phyloP scores from a whole-genome alignment of 30 jellyfish, hydroid and myxozoan species.

The Hydractinia echinata region DNA sequence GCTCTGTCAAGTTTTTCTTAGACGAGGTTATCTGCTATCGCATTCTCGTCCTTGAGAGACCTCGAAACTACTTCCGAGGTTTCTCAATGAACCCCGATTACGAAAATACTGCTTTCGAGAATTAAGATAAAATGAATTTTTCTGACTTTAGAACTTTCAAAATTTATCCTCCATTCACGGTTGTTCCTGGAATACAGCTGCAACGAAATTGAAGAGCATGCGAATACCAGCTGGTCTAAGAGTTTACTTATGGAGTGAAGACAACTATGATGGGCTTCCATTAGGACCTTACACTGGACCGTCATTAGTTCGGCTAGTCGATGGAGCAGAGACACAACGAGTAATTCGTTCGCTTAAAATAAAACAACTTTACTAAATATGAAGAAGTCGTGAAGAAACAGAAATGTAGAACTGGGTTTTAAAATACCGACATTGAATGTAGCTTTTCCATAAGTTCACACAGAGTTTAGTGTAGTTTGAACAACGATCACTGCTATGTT shows the following conservation, averaged over 20 bases:
- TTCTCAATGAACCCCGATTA: no score
- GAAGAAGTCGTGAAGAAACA: neutral
- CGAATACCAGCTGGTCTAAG: constrained; percentile 26
- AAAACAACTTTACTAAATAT: neutral
- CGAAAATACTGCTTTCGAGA: no score
- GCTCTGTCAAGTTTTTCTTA: no score
- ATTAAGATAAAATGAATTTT: no score
- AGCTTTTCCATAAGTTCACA: no score
- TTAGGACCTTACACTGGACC: constrained; percentile 34
- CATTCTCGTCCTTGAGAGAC: no score
- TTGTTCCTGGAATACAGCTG: constrained; percentile 21
- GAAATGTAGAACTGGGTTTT: no score
- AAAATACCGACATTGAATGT: no score
- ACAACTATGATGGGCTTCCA: constrained; percentile 9
- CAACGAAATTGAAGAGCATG: constrained; percentile 27
- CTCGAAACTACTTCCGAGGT: no score
- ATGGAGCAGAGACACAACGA: constrained; percentile 14
- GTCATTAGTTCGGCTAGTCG: neutral
- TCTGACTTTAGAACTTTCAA: neutral
- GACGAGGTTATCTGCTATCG: no score
- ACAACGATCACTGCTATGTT: no score
- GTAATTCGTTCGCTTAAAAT: neutral
- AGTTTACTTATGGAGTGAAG: constrained; percentile 17
- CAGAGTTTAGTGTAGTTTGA: no score
- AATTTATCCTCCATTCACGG: constrained; percentile 6